phyloP scores from a whole-genome alignment of 2,888 invertebrate species.

The Coronaproctus castanopsis region DNA sequence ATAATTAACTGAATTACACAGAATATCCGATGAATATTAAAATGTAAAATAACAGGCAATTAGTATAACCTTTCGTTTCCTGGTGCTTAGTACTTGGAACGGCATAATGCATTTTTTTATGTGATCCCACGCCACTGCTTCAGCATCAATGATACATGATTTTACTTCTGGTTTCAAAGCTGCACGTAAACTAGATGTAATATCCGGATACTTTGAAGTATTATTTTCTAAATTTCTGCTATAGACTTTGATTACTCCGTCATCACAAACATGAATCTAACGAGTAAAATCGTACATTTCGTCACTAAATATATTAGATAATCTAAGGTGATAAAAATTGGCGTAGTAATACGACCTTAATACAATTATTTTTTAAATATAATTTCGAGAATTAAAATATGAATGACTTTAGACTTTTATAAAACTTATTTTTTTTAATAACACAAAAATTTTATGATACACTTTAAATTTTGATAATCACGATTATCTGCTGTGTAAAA shows the following conservation, averaged over 20 bases:
- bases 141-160: slow-evolving; percentile 83
- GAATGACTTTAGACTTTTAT: not conserved
- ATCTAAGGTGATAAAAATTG: no score
- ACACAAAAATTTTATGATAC: no score
- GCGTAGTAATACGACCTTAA: no score
- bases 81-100: slow-evolving; percentile 83
- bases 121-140: slow-evolving; percentile 90
- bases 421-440: no score
- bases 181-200: slow-evolving; percentile 44
- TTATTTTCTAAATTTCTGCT: slow-evolving; percentile 92
- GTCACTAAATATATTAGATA: not conserved
- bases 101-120: slow-evolving; percentile 75
- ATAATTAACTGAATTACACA: no score
- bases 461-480: no score
- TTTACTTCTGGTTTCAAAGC: slow-evolving; percentile 37
- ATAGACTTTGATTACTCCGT: slow-evolving; percentile 57
- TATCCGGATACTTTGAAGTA: slow-evolving; percentile 87
- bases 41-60: no score
- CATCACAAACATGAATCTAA: slow-evolving; percentile 49
- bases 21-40: no score
- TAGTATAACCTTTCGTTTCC: slow-evolving; percentile 83
- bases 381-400: not conserved
- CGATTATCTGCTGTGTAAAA: no score
- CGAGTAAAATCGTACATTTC: not conserved
- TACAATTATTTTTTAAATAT: no score